A percentile compares a stretch with the other conserved stretches of the same genome.
Evolutionary conservation across 2,113 vertebrate genomes (phyloP).

Genomic region (Psilopogon haemacephalus): DNA sequence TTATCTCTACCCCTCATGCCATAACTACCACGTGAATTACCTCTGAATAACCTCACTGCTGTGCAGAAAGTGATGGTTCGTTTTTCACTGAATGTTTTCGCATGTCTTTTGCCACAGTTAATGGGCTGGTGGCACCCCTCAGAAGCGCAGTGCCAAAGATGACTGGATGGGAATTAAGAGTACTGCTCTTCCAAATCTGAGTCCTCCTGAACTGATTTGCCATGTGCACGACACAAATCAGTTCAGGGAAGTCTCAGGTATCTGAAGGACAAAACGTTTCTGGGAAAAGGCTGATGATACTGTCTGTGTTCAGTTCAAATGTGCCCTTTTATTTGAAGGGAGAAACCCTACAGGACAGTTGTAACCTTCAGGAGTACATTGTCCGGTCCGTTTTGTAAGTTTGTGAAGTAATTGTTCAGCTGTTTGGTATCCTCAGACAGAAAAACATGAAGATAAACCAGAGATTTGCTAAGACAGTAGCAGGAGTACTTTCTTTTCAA

Average conservation of each 20-base stretch:
- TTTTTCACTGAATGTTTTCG: background rate
- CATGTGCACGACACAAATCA: background rate
- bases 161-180: background rate
- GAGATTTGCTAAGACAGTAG: background rate
- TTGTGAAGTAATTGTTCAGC: background rate
- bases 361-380: background rate
- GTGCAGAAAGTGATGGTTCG: background rate
- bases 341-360: background rate
- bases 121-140: background rate
- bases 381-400: background rate
- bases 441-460: background rate
- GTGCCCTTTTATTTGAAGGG: background rate
- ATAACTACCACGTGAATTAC: too few relatives aligned
- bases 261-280: background rate
- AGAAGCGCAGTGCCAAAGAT: background rate
- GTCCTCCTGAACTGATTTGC: background rate
- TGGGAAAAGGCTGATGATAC: background rate
- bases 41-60: background rate
- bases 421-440: background rate
- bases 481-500: background rate
- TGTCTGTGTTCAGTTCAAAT: background rate
- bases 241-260: background rate
- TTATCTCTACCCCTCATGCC: too few relatives aligned
- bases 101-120: background rate
- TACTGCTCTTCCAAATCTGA: background rate